Evolutionary conservation across 2,888 invertebrate genomes (phyloP).

Genomic region (Acleris sparsana): DNA sequence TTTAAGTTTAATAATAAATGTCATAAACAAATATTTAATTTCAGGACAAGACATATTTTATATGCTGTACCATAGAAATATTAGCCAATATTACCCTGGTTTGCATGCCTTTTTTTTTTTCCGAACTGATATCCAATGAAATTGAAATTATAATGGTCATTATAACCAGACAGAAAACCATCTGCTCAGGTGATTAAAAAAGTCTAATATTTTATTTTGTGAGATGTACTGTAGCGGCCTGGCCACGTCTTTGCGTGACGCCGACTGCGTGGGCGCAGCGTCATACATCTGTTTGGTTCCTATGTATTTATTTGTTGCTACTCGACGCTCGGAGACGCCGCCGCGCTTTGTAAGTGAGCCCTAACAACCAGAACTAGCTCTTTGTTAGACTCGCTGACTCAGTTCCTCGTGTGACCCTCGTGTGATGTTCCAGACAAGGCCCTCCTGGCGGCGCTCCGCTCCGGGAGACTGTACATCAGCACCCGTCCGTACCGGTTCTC

Average conservation of each 20-base stretch:
- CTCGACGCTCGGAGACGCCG: too few species aligned
- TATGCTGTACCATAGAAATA: neutral
- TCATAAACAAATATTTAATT: too few species aligned
- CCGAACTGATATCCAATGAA: conserved; percentile 27
- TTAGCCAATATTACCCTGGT: neutral
- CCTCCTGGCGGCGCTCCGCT: neutral
- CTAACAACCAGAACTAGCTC: too few species aligned
- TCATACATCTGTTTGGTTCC: too few species aligned
- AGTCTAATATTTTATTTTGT: neutral
- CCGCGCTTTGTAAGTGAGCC: too few species aligned
- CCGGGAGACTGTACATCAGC: conserved; percentile 5
- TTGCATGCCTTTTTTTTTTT: conserved; percentile 9
- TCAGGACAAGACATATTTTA: too few species aligned
- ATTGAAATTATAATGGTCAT: conserved; percentile 19
- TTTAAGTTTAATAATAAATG: too few species aligned
- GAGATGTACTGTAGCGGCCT: too few species aligned
- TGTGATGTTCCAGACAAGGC: neutral
- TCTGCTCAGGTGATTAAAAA: neutral
- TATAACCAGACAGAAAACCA: conserved; percentile 1
- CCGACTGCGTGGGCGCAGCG: too few species aligned
- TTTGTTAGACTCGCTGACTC: too few species aligned
- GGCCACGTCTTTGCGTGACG: too few species aligned
- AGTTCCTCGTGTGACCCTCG: neutral
- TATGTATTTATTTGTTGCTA: too few species aligned
- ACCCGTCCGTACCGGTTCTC: conserved; percentile 14